A percentile compares a stretch with the other conserved stretches of the same genome.
Conservation (phyloP, 2,888 invertebrate genomes). For the Odontocolon sp. region DNA sequence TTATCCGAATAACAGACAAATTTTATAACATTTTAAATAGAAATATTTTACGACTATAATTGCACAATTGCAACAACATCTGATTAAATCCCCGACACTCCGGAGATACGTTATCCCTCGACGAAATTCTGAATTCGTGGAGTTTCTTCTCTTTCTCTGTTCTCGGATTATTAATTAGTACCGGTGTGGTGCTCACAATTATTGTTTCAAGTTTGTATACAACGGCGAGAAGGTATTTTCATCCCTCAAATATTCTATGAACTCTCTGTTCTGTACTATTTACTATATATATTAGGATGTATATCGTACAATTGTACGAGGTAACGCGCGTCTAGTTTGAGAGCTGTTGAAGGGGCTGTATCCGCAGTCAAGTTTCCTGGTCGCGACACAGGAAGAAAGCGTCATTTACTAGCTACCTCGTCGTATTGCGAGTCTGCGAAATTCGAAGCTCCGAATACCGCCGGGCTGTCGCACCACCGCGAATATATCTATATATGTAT, state of each 20-base stretch:
- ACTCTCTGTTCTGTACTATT: neutral
- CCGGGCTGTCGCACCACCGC: slow-evolving; percentile 34
- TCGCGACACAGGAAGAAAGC: slow-evolving; percentile 56
- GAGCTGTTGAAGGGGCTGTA: neutral
- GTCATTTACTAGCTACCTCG: slow-evolving; percentile 16
- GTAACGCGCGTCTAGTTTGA: slow-evolving; percentile 4
- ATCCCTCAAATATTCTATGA: slow-evolving; percentile 8
- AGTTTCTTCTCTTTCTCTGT: slow-evolving; percentile 14
- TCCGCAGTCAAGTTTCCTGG: slow-evolving; percentile 41
- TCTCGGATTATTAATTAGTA: slow-evolving; percentile 55
- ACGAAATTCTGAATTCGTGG: slow-evolving; percentile 3
- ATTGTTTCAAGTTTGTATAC: slow-evolving; percentile 57
- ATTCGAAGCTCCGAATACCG: slow-evolving; percentile 65
- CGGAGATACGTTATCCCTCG: neutral
- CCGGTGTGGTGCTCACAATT: slow-evolving; percentile 38
- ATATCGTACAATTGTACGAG: slow-evolving; percentile 4
- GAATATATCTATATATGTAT: neutral
- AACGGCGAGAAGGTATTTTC: slow-evolving; percentile 29
- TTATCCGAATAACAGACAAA: too few relatives aligned
- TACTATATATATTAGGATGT: neutral
- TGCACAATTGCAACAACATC: slow-evolving; percentile 5
- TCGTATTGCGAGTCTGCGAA: slow-evolving; percentile 66
- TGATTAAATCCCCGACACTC: slow-evolving; percentile 11
- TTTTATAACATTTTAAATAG: too few relatives aligned
- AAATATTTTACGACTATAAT: too few relatives aligned